A percentile compares a stretch with the other conserved stretches of the same genome.
These are phyloP conservation scores for Crax fasciolata DNA, from an alignment of 2,797 vertebrate species.

Conservation along the genomic window DNA sequence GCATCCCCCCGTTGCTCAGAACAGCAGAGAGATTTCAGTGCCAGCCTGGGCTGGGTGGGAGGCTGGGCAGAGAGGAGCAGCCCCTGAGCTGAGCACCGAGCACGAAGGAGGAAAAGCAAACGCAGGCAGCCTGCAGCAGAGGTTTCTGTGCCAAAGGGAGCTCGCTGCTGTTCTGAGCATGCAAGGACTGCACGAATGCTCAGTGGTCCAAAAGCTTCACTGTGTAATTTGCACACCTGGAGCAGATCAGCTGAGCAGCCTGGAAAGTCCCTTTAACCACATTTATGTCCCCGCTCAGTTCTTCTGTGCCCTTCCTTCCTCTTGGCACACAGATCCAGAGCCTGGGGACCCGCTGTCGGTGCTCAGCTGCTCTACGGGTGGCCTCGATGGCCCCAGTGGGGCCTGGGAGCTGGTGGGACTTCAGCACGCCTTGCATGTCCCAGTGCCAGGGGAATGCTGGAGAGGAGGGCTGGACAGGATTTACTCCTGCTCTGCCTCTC, in stretches of 20 bases:
- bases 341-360: too few relatives aligned
- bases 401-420: not conserved
- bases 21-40: fast-evolving
- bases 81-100: not conserved
- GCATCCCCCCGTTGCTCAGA: not conserved
- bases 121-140: not conserved
- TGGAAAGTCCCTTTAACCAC: not conserved
- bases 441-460: not conserved
- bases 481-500: not conserved
- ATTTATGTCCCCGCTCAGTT: not conserved
- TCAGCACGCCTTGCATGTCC: fast-evolving
- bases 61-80: not conserved
- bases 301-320: not conserved
- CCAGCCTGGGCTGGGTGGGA: not conserved
- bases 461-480: not conserved
- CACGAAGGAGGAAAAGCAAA: not conserved
- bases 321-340: not conserved
- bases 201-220: not conserved
- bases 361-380: not conserved
- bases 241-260: not conserved
- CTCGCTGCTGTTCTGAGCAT: not conserved
- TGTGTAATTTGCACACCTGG: not conserved
- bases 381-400: not conserved
- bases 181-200: not conserved
- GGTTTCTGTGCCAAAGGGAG: not conserved